Conservation (phyloP, 1,140 invertebrate species). For the Neocloeon triangulifer region DNA sequence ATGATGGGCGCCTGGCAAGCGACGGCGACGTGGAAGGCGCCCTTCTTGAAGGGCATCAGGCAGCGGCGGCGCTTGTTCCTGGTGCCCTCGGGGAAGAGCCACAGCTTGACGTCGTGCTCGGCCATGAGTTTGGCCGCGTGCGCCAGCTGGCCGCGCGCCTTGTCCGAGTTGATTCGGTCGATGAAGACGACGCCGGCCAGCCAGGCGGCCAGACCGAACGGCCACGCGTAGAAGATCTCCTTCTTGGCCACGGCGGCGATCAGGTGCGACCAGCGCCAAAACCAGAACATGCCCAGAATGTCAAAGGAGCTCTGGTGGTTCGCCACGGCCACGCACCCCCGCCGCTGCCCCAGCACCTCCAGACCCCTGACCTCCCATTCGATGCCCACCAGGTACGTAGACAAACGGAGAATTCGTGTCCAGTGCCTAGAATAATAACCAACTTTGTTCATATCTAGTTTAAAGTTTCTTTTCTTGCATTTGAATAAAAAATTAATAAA, state of each 20-base stretch:
- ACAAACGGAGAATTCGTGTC: no score
- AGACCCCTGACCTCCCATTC: conserved; percentile 20
- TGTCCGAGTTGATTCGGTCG: conserved; percentile 45
- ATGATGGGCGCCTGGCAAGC: conserved; percentile 43
- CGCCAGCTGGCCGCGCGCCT: no score
- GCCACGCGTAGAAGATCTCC: conserved; percentile 28
- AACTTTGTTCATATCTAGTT: no score
- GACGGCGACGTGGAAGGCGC: conserved; percentile 51
- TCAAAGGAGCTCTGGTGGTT: conserved; percentile 29
- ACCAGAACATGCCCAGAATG: conserved; percentile 19
- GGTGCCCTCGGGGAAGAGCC: conserved; percentile 38
- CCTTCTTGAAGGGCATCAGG: conserved; percentile 38
- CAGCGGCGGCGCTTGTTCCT: conserved; percentile 21
- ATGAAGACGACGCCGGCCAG: conserved; percentile 32
- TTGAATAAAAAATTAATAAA: no score
- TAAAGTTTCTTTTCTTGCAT: no score
- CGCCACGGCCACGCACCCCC: conserved; percentile 20
- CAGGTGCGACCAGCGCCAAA: conserved; percentile 24
- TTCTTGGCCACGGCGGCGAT: conserved; percentile 29
- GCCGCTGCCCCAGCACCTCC: conserved; percentile 16
- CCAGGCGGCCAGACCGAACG: conserved; percentile 31
- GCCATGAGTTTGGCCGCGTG: not conserved
- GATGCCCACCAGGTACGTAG: conserved; percentile 17
- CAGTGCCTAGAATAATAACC: no score
- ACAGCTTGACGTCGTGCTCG: conserved; percentile 23